phyloP scores from a whole-genome alignment of 2,888 invertebrate species.

The Orthonychiurus folsomi region DNA sequence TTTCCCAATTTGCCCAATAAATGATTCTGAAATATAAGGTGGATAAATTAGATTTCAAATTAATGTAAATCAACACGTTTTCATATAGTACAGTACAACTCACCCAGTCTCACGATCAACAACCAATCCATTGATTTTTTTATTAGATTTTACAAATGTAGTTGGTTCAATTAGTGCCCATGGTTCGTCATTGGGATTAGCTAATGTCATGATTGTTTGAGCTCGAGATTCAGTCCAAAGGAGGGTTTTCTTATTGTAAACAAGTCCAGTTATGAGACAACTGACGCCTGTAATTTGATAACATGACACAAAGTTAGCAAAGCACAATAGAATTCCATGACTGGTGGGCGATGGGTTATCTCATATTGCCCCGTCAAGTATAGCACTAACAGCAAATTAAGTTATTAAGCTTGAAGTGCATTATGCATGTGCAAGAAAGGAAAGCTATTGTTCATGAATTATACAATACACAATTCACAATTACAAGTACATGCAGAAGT shows the following conservation, averaged over 20 bases:
- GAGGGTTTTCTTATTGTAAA: not conserved
- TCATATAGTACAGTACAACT: not conserved
- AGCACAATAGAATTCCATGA: no score
- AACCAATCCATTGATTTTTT: not conserved
- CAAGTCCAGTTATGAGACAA: not conserved
- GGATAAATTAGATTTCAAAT: not conserved
- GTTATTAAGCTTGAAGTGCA: no score
- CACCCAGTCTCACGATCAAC: not conserved
- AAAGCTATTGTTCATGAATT: not conserved
- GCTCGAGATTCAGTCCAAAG: not conserved
- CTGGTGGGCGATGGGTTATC: no score
- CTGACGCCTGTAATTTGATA: not conserved
- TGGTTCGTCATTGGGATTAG: not conserved
- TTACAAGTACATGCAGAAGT: no score
- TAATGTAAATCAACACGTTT: not conserved
- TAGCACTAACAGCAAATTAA: no score
- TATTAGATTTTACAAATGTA: not conserved
- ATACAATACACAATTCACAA: not conserved
- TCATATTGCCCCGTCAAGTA: no score
- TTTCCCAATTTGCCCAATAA: not conserved
- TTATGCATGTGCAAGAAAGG: no score
- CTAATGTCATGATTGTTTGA: not conserved
- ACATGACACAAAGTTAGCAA: no score
- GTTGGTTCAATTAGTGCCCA: not conserved
- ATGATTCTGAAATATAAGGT: not conserved